A percentile compares a stretch with the other conserved stretches of the same genome.
phyloP scores from a whole-genome alignment of 2,888 invertebrate genomes.

The Germaria angustata region DNA sequence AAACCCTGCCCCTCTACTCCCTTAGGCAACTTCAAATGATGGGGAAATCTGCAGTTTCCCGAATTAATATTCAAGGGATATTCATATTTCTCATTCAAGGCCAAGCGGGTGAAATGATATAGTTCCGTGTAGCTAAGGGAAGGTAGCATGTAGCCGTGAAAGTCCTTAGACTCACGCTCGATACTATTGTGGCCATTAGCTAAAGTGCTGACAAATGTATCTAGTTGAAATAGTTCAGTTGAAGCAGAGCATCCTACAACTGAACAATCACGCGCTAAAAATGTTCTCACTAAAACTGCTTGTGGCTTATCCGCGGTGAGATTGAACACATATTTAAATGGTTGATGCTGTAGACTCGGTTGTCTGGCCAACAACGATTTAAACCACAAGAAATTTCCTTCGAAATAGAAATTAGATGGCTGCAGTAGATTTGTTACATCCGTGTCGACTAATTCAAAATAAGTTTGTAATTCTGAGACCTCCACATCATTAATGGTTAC shows the following conservation, averaged over 20 bases:
- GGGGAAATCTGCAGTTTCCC: slow-evolving; percentile 82
- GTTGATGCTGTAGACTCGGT: slow-evolving; percentile 84
- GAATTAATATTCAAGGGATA: slow-evolving; percentile 80
- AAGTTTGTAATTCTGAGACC: slow-evolving; percentile 84
- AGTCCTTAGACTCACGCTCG: slow-evolving; percentile 68
- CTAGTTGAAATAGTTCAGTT: slow-evolving; percentile 80
- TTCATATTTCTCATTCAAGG: slow-evolving; percentile 78
- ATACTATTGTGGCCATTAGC: slow-evolving; percentile 79
- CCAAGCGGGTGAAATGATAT: slow-evolving; percentile 80
- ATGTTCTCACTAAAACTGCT: slow-evolving; percentile 83
- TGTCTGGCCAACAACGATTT: slow-evolving; percentile 81
- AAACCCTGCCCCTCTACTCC: slow-evolving; percentile 82
- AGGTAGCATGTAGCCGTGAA: slow-evolving; percentile 81
- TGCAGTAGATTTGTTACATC: slow-evolving; percentile 80
- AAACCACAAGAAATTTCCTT: slow-evolving; percentile 68
- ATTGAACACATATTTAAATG: slow-evolving; percentile 83
- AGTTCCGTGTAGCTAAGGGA: slow-evolving; percentile 78
- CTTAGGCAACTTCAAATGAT: slow-evolving; percentile 83
- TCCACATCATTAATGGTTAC: slow-evolving; percentile 83
- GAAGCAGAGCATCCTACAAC: background rate
- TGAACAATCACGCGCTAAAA: slow-evolving; percentile 79
- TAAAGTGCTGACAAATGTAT: slow-evolving; percentile 83
- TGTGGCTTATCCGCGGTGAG: slow-evolving; percentile 82
- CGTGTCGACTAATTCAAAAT: slow-evolving; percentile 83
- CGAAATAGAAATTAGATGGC: slow-evolving; percentile 61